Conservation (phyloP, 2,797 vertebrate species). For the Cichlasoma orientale region DNA sequence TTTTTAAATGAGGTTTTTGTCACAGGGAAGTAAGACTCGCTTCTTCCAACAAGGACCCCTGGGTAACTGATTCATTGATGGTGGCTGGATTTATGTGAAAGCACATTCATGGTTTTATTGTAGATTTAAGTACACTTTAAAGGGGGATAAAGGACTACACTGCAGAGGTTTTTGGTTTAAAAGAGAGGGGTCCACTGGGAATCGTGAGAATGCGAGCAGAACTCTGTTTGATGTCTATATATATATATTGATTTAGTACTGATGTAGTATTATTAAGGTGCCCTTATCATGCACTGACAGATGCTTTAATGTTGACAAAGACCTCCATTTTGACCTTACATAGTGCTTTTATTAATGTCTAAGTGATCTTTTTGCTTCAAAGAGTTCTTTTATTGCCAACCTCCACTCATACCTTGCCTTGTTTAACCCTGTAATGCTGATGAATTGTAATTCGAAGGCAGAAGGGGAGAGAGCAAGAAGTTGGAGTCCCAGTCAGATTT, state of each 20-base stretch:
- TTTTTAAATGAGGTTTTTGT: slow-evolving; percentile 49
- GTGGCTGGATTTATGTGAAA: slow-evolving; percentile 64
- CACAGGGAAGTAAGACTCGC: slow-evolving; percentile 35
- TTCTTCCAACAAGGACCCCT: slow-evolving; percentile 44
- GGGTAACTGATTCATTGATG: slow-evolving; percentile 59
- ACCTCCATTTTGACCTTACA: not conserved
- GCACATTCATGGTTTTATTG: slow-evolving; percentile 61
- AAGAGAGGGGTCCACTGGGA: slow-evolving; percentile 33
- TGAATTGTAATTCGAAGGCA: slow-evolving; percentile 9
- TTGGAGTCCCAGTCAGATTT: slow-evolving; percentile 10
- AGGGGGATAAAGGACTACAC: slow-evolving; percentile 49
- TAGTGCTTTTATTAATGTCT: slow-evolving; percentile 13
- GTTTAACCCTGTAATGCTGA: not conserved
- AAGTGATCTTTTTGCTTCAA: slow-evolving; percentile 11
- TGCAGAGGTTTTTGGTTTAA: slow-evolving; percentile 37
- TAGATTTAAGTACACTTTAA: slow-evolving; percentile 65
- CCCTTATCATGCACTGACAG: slow-evolving; percentile 30
- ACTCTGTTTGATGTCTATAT: slow-evolving; percentile 36
- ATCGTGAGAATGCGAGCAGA: slow-evolving; percentile 15
- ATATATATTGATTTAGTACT: slow-evolving; percentile 22
- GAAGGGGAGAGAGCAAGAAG: not conserved
- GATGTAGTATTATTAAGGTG: slow-evolving; percentile 11
- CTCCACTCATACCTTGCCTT: not conserved
- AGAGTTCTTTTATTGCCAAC: slow-evolving; percentile 1
- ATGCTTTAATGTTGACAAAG: slow-evolving; percentile 6